phyloP scores from a whole-genome alignment of 2,113 vertebrate genomes.

The Proteles cristata region DNA sequence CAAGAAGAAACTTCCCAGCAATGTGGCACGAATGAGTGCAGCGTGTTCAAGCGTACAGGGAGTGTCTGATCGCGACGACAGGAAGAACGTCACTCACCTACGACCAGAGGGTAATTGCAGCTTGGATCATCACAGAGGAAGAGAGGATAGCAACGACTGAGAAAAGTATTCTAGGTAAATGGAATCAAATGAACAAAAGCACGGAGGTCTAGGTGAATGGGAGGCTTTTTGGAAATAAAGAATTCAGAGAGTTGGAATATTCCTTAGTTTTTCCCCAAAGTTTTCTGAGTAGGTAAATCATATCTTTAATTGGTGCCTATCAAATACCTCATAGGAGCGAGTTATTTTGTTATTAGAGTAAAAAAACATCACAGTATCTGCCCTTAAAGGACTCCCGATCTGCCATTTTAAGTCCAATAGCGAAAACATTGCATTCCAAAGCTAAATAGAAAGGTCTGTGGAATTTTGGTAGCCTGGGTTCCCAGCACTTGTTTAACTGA shows the following conservation, averaged over 20 bases:
- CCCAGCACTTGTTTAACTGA: background rate
- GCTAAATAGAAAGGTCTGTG: background rate
- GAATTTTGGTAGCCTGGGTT: background rate
- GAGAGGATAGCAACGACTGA: background rate
- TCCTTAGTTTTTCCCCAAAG: background rate
- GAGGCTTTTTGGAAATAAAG: background rate
- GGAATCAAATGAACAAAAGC: background rate
- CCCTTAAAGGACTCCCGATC: background rate
- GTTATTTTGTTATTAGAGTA: background rate
- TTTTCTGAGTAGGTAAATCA: background rate
- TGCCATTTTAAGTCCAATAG: background rate
- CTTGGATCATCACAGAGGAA: background rate
- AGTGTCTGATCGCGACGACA: background rate
- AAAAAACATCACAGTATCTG: background rate
- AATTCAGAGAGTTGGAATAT: background rate
- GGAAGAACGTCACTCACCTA: background rate
- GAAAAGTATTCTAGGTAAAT: background rate
- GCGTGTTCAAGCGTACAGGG: background rate
- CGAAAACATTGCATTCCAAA: background rate
- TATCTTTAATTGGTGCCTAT: background rate
- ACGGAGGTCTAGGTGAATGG: too few relatives aligned
- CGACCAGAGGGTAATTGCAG: background rate
- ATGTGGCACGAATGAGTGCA: rapidly evolving
- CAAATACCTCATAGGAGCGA: background rate
- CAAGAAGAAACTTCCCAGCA: background rate